These are phyloP conservation scores for Drosophila setosimentum DNA, from an alignment of 2,888 invertebrate genomes.

Conservation along the genomic window DNA sequence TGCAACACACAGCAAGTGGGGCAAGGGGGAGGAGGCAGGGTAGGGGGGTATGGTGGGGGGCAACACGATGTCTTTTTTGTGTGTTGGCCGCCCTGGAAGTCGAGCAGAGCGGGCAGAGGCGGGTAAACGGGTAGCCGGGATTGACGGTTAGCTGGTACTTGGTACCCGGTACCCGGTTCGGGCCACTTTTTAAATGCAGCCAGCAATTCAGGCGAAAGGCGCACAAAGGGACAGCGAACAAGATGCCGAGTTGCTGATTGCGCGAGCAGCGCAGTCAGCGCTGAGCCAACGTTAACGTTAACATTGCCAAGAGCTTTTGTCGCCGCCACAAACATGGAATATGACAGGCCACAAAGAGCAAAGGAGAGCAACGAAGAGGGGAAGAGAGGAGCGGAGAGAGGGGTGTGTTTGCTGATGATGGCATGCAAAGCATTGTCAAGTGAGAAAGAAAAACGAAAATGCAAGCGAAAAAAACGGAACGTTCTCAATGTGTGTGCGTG, in stretches of 20 bases:
- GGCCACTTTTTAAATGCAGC: constrained; percentile 63
- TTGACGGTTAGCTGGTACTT: constrained; percentile 19
- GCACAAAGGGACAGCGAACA: constrained; percentile 79
- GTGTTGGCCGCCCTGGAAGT: constrained; percentile 58
- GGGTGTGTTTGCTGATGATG: constrained; percentile 11
- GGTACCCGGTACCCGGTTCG: constrained; percentile 29
- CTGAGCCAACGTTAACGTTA: constrained; percentile 26
- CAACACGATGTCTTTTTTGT: constrained; percentile 62
- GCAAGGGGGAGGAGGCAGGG: background rate
- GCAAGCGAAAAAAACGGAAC: constrained; percentile 66
- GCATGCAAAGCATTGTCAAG: constrained; percentile 79
- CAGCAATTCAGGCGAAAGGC: constrained; percentile 76
- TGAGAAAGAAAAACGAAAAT: constrained; percentile 68
- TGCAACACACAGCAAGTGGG: background rate
- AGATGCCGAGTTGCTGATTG: constrained; percentile 81
- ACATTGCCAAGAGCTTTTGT: constrained; percentile 69
- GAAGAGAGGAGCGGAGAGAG: background rate
- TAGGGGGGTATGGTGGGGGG: background rate
- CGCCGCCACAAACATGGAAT: constrained; percentile 79
- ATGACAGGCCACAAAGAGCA: constrained; percentile 65
- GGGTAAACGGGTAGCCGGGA: constrained; percentile 6
- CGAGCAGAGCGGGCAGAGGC: background rate
- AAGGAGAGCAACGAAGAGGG: background rate
- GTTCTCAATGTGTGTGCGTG: constrained; percentile 19
- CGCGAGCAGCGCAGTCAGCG: constrained; percentile 59